Evolutionary conservation across 2,888 invertebrate species (phyloP).

Genomic region (Heliconius cydno): DNA sequence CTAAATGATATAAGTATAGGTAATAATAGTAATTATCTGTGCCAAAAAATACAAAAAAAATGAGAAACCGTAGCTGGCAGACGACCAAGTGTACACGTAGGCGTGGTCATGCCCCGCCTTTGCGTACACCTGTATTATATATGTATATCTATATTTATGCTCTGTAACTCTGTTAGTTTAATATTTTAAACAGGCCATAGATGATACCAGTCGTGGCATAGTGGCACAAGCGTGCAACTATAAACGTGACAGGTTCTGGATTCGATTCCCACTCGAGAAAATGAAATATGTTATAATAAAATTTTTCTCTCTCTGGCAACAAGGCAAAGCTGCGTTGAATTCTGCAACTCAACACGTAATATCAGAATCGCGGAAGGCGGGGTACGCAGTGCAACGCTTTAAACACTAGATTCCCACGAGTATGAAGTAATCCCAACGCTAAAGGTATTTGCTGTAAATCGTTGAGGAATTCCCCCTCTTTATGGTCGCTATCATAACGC

Average conservation of each 20-base stretch:
- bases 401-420: neutral
- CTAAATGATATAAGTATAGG: neutral
- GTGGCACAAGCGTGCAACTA: neutral
- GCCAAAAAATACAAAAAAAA: slow-evolving; percentile 33
- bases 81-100: slow-evolving; percentile 27
- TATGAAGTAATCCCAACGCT: too few species aligned
- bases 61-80: slow-evolving; percentile 27
- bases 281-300: neutral
- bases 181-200: too few species aligned
- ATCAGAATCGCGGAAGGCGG: neutral
- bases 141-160: neutral
- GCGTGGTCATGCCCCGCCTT: slow-evolving; percentile 38
- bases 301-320: neutral
- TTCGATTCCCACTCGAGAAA: neutral
- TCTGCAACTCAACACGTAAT: neutral
- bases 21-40: slow-evolving; percentile 14
- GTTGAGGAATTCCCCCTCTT: too few species aligned
- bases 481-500: too few species aligned
- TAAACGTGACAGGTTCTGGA: neutral
- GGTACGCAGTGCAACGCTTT: neutral
- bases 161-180: too few species aligned
- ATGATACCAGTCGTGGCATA: neutral
- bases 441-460: too few species aligned
- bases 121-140: slow-evolving; percentile 27
- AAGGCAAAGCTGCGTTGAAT: neutral